Base-by-base conservation (phyloP, 2,113 vertebrate genomes). In the Laterallus jamaicensis region DNA sequence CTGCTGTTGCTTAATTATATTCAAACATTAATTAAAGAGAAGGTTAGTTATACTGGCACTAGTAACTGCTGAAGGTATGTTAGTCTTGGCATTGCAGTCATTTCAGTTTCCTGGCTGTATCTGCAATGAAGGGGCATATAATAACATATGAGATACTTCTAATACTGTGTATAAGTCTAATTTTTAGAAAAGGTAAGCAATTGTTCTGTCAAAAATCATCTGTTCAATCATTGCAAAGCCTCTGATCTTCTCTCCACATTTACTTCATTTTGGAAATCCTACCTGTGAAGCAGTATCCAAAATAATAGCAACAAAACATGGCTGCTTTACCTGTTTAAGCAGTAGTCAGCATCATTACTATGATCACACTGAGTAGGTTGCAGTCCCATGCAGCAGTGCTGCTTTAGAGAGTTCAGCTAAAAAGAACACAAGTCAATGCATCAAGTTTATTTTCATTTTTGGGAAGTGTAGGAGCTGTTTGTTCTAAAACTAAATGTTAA, bases 11-110 rank as follows among this genome's bases (percentile, higher is more conserved):
- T 88, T 86, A 86, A 81, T 71, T 94, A 77, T 90, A 78, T 39
- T 67, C 64, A 92, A 93, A 90, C 12, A 69, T 59, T 95, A 67
- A 88, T 90, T 95, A 87, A 88, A 93, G 20, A 47, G 82, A 29
- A 56, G 50, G 19, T 73, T 82, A 79, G 17, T 85, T 87, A 32
- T 66, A 70, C 18, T 78, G 15, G 29, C 64, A 29, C 17, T 78
- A 31, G 64, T 35, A 80, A 73, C 22, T 63, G 52, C 13, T 63
- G 49, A 58, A 62, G 47, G 1, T 47, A 12, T 66, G 55, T 58
- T 55, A 81, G 28, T 31, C n/a, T 63, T 64, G 58, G 26, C 49
- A 70, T 47, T 77, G 55, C 37, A 88, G 76, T 58, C 16, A 77
- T 82, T 85, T 64, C 44, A 82, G 49, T 69, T 94, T 85, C 60